A percentile compares a stretch with the other conserved stretches of the same genome.
Evolutionary conservation across 1,140 invertebrate genomes (phyloP).

Genomic region (Scaptomyza hsui): DNA sequence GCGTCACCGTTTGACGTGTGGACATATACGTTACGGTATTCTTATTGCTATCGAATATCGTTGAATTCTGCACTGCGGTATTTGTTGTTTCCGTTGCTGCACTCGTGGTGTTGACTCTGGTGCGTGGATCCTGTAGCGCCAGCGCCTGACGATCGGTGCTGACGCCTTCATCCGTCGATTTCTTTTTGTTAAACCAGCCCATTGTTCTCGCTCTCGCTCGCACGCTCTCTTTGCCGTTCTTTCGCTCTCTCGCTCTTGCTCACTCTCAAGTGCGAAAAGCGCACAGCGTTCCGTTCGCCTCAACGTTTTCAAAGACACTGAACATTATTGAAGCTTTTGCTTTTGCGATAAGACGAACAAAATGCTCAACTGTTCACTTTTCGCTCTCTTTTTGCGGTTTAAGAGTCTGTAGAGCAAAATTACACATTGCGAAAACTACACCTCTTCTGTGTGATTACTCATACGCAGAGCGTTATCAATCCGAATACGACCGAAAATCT

Average conservation of each 20-base stretch:
- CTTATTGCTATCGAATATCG: slow-evolving; percentile 69
- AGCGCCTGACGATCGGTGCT: slow-evolving; percentile 38
- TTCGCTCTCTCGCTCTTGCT: slow-evolving; percentile 2
- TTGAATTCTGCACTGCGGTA: slow-evolving; percentile 73
- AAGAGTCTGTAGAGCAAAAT: neutral
- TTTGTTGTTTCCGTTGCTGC: slow-evolving; percentile 72
- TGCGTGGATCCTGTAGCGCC: slow-evolving; percentile 71
- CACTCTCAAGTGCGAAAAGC: neutral
- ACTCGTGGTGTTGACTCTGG: slow-evolving; percentile 68
- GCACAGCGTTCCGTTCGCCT: slow-evolving; percentile 5
- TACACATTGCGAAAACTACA: too few relatives aligned
- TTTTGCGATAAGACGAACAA: slow-evolving; percentile 4
- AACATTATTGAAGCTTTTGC: slow-evolving; percentile 20
- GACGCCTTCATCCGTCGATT: slow-evolving; percentile 38
- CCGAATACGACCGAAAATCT: neutral
- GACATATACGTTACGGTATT: slow-evolving; percentile 67
- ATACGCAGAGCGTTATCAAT: slow-evolving; percentile 25
- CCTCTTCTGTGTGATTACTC: slow-evolving; percentile 33
- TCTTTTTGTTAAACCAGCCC: slow-evolving; percentile 62
- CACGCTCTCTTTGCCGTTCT: neutral
- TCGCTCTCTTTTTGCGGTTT: neutral
- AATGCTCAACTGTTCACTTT: slow-evolving; percentile 3
- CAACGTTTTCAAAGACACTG: slow-evolving; percentile 10
- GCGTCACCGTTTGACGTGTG: slow-evolving; percentile 76
- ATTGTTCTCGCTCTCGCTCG: slow-evolving; percentile 37